Percentiles rank a stretch among this genome's conserved stretches.
phyloP scores from a whole-genome alignment of 2,888 invertebrate species.

The Amorpha juglandis region DNA sequence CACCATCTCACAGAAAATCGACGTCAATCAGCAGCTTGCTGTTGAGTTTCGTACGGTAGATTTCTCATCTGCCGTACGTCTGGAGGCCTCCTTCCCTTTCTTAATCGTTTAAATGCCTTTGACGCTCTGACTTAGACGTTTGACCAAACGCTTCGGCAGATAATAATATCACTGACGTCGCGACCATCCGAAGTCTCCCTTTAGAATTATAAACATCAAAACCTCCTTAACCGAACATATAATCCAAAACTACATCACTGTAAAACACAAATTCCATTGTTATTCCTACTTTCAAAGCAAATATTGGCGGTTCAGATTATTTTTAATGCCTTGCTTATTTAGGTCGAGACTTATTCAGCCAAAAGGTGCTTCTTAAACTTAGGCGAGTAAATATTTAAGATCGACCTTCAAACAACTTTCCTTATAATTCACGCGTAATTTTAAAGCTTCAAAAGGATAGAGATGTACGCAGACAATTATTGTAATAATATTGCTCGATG shows the following conservation, averaged over 20 bases:
- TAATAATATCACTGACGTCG: too few species aligned
- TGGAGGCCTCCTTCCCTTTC: too few species aligned
- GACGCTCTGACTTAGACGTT: too few species aligned
- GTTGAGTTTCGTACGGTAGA: too few species aligned
- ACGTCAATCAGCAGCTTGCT: too few species aligned
- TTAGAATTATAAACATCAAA: too few species aligned
- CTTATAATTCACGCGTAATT: background rate
- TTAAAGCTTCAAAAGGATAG: background rate
- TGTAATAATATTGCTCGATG: background rate
- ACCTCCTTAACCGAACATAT: too few species aligned
- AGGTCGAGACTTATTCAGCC: slow-evolving; percentile 51
- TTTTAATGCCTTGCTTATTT: slow-evolving; percentile 64
- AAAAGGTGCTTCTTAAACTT: slow-evolving; percentile 40
- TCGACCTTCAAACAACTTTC: slow-evolving; percentile 26
- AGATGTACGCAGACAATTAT: background rate
- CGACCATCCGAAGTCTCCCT: too few species aligned
- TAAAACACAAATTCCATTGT: background rate
- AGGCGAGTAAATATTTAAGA: slow-evolving; percentile 26
- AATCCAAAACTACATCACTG: background rate
- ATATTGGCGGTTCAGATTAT: slow-evolving; percentile 62
- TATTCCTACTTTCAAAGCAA: slow-evolving; percentile 15
- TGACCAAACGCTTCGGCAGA: too few species aligned
- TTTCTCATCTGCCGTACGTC: too few species aligned
- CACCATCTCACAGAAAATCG: too few species aligned
- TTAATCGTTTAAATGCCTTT: too few species aligned